Conservation (phyloP, 2,888 invertebrate genomes). For the Carpatolechia fugitivella region DNA sequence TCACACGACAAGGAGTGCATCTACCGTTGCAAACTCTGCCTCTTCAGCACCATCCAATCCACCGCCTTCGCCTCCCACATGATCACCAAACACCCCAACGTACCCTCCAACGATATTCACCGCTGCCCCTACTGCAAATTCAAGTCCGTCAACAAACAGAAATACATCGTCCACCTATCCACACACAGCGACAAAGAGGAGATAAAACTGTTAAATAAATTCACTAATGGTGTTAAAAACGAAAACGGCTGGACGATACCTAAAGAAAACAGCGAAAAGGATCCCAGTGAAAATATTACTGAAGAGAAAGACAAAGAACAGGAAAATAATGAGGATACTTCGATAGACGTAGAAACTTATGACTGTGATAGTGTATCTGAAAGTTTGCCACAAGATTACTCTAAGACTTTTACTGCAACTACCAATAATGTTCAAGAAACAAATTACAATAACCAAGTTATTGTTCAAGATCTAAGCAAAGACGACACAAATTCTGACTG, state of each 20-base stretch:
- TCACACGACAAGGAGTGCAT: constrained; percentile 86
- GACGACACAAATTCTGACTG: constrained; percentile 66
- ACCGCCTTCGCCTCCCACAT: constrained; percentile 88
- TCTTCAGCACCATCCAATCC: constrained; percentile 89
- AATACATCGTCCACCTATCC: constrained; percentile 76
- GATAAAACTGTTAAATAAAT: constrained; percentile 55
- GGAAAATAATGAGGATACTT: constrained; percentile 43
- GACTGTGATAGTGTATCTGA: constrained; percentile 69
- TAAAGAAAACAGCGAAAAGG: constrained; percentile 46
- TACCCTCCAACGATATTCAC: constrained; percentile 81
- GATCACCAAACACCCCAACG: constrained; percentile 87
- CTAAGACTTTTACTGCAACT: constrained; percentile 51
- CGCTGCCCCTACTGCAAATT: constrained; percentile 81
- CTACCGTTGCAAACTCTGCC: constrained; percentile 89
- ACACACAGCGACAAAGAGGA: constrained; percentile 73
- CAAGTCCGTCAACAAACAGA: constrained; percentile 82
- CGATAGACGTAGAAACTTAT: constrained; percentile 66
- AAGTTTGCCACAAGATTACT: constrained; percentile 53
- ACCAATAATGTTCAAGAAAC: constrained; percentile 41
- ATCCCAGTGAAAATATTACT: constrained; percentile 31
- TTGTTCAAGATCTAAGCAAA: constrained; percentile 60
- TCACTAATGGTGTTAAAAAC: constrained; percentile 47
- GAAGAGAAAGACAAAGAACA: constrained; percentile 34
- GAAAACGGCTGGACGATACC: constrained; percentile 69
- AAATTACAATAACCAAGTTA: constrained; percentile 43